Evolutionary conservation across 2,797 vertebrate genomes (phyloP), one percentile per base, ranked within the genome.

Genomic region (Buceros bicornis): DNA sequence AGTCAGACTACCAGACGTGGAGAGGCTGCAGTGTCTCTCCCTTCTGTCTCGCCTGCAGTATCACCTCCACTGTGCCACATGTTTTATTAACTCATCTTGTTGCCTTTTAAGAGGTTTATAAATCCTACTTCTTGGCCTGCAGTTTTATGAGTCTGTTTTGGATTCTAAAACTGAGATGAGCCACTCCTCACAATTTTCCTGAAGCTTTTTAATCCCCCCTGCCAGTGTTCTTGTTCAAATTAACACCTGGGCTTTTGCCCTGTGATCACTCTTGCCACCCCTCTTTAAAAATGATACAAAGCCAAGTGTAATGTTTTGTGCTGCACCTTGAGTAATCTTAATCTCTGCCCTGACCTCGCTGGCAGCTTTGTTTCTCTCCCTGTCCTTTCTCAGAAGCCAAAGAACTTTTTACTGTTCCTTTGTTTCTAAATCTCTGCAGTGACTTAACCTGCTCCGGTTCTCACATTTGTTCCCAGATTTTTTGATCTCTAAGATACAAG

Each of bases 41-140:
- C 24, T 76, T 37, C 56, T 58, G 72, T 89, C 74, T 90, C 71
- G 70, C 71, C 33, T 79, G 86, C 77, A 66, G 70, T 73, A 79
- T 84, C 91, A 87, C 74, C 58, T 95, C 72, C 61, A 40, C 48
- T 25, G 56, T 89, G 78, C 87, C 60, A 45, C 67, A 16, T 66
- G 51, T 87, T 94, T 93, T 91, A 91, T 91, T 86, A 83, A 82
- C 76, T 80, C 65, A 11, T 13, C 56, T 70, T 82, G 76, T 78
- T 94, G 84, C 67, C 37, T 89, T 95, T 94, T 53, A 74, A 33
- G 76, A 94, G 82, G 56, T 71, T 93, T 85, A 45, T 89, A 94
- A 95, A 87, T 94, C 91, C 70, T 67, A 37, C 73, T 92, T 45
- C 71, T 89, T 82, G 87, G 84, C 82, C 77, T 74, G 67, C 53